Evolutionary conservation across 2,797 vertebrate genomes (phyloP).

Genomic region (Sorex maritimensis): DNA sequence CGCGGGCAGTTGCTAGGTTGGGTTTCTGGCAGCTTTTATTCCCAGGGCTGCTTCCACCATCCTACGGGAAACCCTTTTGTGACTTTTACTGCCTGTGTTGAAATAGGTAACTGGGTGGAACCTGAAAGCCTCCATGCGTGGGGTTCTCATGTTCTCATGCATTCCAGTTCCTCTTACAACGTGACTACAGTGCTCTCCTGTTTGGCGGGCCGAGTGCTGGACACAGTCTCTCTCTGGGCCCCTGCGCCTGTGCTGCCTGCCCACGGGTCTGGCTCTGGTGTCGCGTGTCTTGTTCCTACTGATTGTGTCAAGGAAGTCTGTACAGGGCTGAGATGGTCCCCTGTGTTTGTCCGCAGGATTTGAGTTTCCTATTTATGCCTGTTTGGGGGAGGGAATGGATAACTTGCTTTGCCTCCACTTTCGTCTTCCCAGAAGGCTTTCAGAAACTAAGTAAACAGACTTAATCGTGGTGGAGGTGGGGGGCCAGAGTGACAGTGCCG

Average conservation of each 20-base stretch:
- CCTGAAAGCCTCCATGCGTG: neutral
- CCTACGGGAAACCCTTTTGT: neutral
- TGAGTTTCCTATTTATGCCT: slow-evolving; percentile 32
- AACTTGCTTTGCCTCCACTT: neutral
- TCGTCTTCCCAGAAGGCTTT: neutral
- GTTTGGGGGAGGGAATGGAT: neutral
- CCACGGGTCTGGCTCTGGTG: no score
- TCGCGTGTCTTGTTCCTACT: neutral
- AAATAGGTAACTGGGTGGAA: neutral
- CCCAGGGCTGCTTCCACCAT: neutral
- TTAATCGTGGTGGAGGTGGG: neutral
- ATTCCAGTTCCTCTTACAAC: neutral
- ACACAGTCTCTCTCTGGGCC: no score
- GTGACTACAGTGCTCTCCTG: neutral
- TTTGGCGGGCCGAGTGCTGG: no score
- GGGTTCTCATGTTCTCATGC: neutral
- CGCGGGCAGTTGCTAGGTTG: neutral
- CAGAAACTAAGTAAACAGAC: slow-evolving; percentile 32
- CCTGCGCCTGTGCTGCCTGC: no score
- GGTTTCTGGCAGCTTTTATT: slow-evolving; percentile 7
- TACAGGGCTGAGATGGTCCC: neutral
- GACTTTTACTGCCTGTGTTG: neutral
- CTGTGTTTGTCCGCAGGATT: neutral
- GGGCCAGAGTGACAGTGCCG: no score
- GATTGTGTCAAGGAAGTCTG: neutral